phyloP scores from a whole-genome alignment of 2,113 vertebrate species.

The Sapayoa aenigma region DNA sequence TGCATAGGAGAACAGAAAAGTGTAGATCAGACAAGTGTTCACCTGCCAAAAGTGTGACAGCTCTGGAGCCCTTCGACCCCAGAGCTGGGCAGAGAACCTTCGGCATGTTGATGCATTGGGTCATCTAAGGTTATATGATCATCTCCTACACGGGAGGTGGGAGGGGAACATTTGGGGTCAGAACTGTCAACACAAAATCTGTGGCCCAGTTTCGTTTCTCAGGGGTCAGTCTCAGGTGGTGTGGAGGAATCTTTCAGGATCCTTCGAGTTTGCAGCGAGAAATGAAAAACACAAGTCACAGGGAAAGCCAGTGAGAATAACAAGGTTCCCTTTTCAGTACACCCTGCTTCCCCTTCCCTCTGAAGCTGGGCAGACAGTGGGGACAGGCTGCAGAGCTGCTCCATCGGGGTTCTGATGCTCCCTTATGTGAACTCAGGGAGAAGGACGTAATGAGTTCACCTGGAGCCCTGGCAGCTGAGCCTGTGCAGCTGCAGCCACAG shows the following conservation, averaged over 20 bases:
- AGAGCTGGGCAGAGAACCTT: neutral
- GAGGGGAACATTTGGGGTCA: neutral
- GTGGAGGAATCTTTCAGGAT: neutral
- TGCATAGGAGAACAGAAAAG: neutral
- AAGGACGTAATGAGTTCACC: neutral
- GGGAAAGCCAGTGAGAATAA: neutral
- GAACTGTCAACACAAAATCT: neutral
- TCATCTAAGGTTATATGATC: neutral
- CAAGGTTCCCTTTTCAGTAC: slow-evolving; percentile 27
- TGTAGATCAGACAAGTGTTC: neutral
- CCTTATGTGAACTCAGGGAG: rapidly evolving
- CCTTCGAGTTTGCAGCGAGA: neutral
- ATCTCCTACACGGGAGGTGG: neutral
- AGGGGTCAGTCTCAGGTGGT: neutral
- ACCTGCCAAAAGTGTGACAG: rapidly evolving
- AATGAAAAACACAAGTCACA: slow-evolving; percentile 3
- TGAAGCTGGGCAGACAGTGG: neutral
- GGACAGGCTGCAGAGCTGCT: neutral
- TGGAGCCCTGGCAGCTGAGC: neutral
- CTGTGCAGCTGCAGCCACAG: neutral
- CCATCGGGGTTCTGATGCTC: rapidly evolving
- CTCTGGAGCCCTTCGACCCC: neutral
- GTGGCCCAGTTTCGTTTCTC: slow-evolving; percentile 14
- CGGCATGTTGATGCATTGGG: rapidly evolving
- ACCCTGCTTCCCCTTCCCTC: neutral